Conservation (phyloP, 2,888 invertebrate species). For the Pseudeuparius sepicola region DNA sequence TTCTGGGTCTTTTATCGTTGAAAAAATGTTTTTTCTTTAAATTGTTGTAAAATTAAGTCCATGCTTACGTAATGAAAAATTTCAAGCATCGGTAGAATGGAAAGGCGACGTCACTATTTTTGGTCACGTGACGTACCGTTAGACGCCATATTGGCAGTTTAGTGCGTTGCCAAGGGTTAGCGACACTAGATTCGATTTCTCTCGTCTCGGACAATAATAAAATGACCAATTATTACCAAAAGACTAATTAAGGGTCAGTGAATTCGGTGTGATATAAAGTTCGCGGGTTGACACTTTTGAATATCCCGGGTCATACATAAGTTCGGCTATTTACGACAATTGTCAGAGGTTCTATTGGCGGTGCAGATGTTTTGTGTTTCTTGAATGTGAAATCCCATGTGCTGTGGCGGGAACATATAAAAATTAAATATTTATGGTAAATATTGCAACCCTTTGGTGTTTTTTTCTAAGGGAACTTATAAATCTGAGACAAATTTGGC, state of each 20-base stretch:
- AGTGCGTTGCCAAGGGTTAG: conserved; percentile 43
- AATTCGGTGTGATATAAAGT: conserved; percentile 19
- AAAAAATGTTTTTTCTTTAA: no score
- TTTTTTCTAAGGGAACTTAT: no score
- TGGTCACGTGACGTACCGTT: conserved; percentile 48
- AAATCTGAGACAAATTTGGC: no score
- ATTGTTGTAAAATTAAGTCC: conserved; percentile 27
- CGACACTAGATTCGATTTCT: conserved; percentile 35
- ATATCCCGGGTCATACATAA: conserved; percentile 35
- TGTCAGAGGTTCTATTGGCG: conserved; percentile 38
- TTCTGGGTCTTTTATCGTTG: no score
- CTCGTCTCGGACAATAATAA: conserved; percentile 22
- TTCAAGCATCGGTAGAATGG: conserved; percentile 22
- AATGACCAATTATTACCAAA: no score
- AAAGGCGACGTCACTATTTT: conserved; percentile 42
- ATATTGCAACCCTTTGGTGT: no score
- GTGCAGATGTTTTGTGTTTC: conserved; percentile 39
- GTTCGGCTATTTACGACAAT: conserved; percentile 42
- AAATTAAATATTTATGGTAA: conserved; percentile 28
- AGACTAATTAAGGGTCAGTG: no score
- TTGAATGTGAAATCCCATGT: conserved; percentile 33
- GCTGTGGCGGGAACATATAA: conserved; percentile 32
- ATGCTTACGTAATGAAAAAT: conserved; percentile 39
- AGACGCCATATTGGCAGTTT: conserved; percentile 51
- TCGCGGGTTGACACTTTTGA: conserved; percentile 32